Conservation (phyloP, 2,113 vertebrate genomes). For the Bolborhynchus lineola region DNA sequence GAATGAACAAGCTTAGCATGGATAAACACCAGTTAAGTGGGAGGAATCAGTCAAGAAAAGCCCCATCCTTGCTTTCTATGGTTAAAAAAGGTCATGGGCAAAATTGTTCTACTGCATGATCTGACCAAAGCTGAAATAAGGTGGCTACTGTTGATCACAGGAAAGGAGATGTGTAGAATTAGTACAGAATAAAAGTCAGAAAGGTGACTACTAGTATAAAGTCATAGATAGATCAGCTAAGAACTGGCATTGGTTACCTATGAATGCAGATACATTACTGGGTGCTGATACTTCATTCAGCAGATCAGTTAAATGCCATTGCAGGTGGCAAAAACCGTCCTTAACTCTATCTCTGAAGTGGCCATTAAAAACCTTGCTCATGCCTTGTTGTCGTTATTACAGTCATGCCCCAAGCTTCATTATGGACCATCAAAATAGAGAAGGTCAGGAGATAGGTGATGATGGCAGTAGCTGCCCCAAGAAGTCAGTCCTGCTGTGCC, state of each 20-base stretch:
- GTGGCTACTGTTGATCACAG: neutral
- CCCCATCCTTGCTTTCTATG: neutral
- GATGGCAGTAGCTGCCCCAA: neutral
- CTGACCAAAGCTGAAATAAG: neutral
- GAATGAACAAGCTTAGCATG: neutral
- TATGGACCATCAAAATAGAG: neutral
- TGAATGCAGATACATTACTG: neutral
- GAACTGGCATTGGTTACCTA: neutral
- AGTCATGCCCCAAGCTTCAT: neutral
- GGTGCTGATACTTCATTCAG: neutral
- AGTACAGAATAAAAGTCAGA: neutral
- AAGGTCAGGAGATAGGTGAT: neutral
- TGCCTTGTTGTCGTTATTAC: neutral
- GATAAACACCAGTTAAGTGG: neutral
- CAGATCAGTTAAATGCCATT: neutral
- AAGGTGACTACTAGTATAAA: neutral
- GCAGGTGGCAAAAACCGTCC: neutral
- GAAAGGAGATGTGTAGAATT: neutral
- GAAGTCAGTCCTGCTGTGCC: neutral
- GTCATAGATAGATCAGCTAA: neutral
- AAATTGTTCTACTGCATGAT: neutral
- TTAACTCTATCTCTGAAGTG: neutral
- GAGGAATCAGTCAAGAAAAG: neutral
- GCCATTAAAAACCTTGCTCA: rapidly evolving
- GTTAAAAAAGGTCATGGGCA: neutral